phyloP scores from a whole-genome alignment of 1,140 invertebrate genomes.

The Marisa cornuarietis region DNA sequence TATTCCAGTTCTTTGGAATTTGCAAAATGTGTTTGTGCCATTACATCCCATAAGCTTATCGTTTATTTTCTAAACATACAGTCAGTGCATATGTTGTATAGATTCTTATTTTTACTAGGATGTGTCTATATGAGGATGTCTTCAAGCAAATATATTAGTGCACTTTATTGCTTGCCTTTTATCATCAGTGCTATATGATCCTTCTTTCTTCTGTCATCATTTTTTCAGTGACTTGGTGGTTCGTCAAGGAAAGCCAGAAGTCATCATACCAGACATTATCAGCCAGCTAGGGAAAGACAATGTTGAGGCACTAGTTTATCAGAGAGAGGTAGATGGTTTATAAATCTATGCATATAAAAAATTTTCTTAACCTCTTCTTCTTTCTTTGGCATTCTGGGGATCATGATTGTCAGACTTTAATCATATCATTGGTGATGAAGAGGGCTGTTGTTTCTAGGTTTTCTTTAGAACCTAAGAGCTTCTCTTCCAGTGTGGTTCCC shows the following conservation, averaged over 20 bases:
- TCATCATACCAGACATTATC: conserved; percentile 54
- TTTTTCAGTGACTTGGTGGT: conserved; percentile 54
- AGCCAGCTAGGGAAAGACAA: conserved; percentile 40
- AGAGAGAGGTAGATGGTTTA: conserved; percentile 53
- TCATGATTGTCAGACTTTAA: not conserved
- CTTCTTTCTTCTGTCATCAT: not conserved
- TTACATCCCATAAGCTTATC: too few species aligned
- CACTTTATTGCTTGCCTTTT: not conserved
- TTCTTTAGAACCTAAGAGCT: too few species aligned
- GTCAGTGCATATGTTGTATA: too few species aligned
- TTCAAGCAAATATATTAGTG: not conserved
- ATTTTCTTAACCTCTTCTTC: not conserved
- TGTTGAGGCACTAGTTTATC: conserved; percentile 49
- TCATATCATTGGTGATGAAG: not conserved
- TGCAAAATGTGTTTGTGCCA: too few species aligned
- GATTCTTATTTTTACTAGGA: too few species aligned
- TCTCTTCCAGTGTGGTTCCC: too few species aligned
- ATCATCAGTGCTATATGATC: not conserved
- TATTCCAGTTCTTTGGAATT: too few species aligned
- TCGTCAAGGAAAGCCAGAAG: conserved; percentile 58
- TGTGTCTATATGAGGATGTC: too few species aligned
- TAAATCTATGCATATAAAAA: too few species aligned
- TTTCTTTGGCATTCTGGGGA: not conserved
- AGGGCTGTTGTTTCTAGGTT: too few species aligned
- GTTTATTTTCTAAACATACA: too few species aligned